These are phyloP conservation scores for Polia nebulosa DNA, from an alignment of 2,888 invertebrate species.

Conservation along the genomic window DNA sequence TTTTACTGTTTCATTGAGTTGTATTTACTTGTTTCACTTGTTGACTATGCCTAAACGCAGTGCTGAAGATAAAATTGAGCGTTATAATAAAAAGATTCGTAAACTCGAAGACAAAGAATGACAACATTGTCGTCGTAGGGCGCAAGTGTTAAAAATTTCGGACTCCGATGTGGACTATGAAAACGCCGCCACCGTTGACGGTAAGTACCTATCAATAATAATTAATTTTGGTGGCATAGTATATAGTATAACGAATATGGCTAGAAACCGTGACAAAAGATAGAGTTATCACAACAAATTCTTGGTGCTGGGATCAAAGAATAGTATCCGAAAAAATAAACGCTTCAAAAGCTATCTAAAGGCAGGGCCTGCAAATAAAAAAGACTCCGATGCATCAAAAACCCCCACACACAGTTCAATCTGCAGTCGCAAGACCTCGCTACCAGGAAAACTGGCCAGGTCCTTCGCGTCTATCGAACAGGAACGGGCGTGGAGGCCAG, in stretches of 20 bases:
- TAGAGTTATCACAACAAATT: slow-evolving; percentile 10
- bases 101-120: not conserved
- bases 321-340: slow-evolving; percentile 34
- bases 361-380: slow-evolving; percentile 29
- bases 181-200: not conserved
- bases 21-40: not conserved
- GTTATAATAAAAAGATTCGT: slow-evolving; percentile 4
- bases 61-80: not conserved
- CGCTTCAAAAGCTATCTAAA: slow-evolving; percentile 23
- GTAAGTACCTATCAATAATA: not conserved
- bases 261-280: slow-evolving; percentile 1
- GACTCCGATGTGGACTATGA: not conserved
- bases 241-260: not conserved
- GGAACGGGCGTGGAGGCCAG: slow-evolving; percentile 55
- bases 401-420: not conserved
- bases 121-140: not conserved
- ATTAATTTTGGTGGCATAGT: not conserved
- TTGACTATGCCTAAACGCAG: not conserved
- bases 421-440: not conserved
- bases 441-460: slow-evolving; percentile 63
- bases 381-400: not conserved
- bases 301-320: not conserved
- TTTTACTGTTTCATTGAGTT: not conserved
- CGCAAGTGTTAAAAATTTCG: not conserved
- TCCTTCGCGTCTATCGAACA: slow-evolving; percentile 45